Conservation (phyloP, 2,797 vertebrate genomes). For the Melanogrammus aeglefinus region DNA sequence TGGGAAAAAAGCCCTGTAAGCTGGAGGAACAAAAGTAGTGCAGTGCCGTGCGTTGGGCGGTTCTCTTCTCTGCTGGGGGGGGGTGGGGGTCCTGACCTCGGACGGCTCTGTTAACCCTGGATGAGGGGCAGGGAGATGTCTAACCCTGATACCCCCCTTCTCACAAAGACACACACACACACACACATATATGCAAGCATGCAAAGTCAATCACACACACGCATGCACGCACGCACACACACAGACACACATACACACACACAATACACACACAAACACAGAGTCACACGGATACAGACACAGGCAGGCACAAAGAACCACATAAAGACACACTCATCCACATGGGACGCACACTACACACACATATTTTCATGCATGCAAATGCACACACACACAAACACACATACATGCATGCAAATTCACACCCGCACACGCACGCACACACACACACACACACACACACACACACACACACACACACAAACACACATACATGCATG, state of each 20-base stretch:
- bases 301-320: too few relatives aligned
- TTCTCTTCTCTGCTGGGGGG: conserved; percentile 40
- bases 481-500: neutral
- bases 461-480: neutral
- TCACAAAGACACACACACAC: neutral
- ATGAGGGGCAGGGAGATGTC: conserved; percentile 53
- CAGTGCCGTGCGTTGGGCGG: conserved; percentile 69
- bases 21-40: conserved; percentile 61
- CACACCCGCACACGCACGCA: too few relatives aligned
- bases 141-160: conserved; percentile 50
- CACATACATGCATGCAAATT: neutral
- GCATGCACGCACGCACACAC: too few relatives aligned
- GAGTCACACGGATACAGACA: too few relatives aligned
- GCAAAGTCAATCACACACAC: neutral
- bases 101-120: conserved; percentile 58
- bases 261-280: neutral
- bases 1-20: conserved; percentile 56
- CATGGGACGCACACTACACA: neutral
- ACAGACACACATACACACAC: neutral
- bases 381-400: neutral
- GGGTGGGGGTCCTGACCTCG: conserved; percentile 61
- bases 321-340: neutral
- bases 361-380: neutral
- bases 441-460: neutral
- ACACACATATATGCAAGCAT: neutral